Conservation (phyloP, 2,797 vertebrate species). For the Eurystomus glaucurus region DNA sequence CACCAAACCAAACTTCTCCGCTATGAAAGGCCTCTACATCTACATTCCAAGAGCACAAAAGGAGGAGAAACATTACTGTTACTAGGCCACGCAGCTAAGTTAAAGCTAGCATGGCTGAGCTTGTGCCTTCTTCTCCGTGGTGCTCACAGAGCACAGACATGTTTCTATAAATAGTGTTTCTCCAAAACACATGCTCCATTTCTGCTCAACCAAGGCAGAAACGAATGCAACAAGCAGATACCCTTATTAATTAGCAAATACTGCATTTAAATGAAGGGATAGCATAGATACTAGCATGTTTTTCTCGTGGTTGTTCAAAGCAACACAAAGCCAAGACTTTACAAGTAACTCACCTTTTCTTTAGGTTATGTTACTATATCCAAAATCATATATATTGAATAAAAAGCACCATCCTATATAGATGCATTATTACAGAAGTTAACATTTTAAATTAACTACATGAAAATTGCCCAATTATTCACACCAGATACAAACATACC, state of each 20-base stretch:
- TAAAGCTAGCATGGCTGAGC: background rate
- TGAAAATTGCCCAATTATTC: background rate
- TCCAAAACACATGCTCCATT: background rate
- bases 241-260: background rate
- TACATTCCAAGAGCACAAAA: background rate
- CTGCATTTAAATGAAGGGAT: background rate
- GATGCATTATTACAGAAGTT: rapidly evolving
- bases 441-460: background rate
- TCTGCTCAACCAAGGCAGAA: background rate
- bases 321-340: background rate
- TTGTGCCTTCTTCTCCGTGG: background rate
- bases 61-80: background rate
- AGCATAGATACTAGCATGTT: rapidly evolving
- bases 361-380: rapidly evolving
- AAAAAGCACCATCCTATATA: background rate
- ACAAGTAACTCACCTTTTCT: background rate
- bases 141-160: background rate
- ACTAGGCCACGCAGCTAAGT: background rate
- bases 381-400: rapidly evolving
- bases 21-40: background rate
- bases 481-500: background rate
- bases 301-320: background rate
- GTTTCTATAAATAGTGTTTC: background rate
- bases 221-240: background rate
- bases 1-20: background rate